These are phyloP conservation scores for Zaprionus inermis DNA, from an alignment of 1,140 invertebrate species.

Conservation along the genomic window DNA sequence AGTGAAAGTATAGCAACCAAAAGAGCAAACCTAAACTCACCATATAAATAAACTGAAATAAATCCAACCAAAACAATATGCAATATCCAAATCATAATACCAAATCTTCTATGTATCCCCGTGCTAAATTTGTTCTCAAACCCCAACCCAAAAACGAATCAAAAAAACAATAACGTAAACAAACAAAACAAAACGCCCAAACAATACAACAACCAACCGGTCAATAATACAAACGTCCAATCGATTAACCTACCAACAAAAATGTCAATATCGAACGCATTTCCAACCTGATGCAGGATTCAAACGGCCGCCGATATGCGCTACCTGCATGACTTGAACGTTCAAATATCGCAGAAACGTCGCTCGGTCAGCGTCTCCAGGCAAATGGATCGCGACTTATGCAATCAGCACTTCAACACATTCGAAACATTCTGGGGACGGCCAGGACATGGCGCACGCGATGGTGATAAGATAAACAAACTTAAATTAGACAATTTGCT, in stretches of 20 bases:
- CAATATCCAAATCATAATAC: conserved; percentile 73
- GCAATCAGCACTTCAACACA: conserved; percentile 87
- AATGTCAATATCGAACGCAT: not conserved
- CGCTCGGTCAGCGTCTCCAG: conserved; percentile 73
- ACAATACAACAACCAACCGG: conserved; percentile 27
- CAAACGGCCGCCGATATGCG: conserved; percentile 71
- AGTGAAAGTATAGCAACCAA: conserved; percentile 82
- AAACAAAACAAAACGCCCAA: conserved; percentile 42
- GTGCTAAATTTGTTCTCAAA: conserved; percentile 52
- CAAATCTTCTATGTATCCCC: conserved; percentile 79
- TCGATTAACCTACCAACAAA: conserved; percentile 3
- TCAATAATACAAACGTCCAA: conserved; percentile 27
- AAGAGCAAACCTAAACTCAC: conserved; percentile 71
- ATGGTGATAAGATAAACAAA: conserved; percentile 70
- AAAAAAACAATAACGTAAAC: conserved; percentile 34
- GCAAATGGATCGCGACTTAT: conserved; percentile 86
- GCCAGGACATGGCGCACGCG: conserved; percentile 88
- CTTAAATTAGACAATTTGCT: conserved; percentile 83
- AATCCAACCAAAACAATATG: conserved; percentile 43
- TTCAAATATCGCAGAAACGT: conserved; percentile 83
- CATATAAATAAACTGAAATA: conserved; percentile 46
- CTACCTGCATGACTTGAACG: conserved; percentile 81
- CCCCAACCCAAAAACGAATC: conserved; percentile 41
- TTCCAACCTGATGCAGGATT: conserved; percentile 51
- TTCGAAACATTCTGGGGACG: conserved; percentile 88